A percentile compares a stretch with the other conserved stretches of the same genome.
Conservation (phyloP, 2,888 invertebrate species). For the Molanna angustata region DNA sequence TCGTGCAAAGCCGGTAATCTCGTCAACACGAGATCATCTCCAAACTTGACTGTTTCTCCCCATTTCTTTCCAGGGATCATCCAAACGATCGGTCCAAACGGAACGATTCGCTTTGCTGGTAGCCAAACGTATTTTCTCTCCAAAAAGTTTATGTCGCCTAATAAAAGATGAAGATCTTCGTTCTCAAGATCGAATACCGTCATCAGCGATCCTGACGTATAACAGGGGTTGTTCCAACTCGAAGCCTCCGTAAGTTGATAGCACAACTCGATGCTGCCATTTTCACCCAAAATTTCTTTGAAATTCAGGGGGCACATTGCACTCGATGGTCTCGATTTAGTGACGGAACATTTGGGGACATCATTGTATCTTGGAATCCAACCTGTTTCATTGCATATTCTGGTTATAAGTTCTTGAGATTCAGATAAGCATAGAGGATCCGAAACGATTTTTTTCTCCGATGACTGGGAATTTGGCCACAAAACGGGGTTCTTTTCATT, state of each 20-base stretch:
- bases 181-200: constrained; percentile 44
- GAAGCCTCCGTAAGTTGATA: constrained; percentile 41
- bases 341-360: constrained; percentile 40
- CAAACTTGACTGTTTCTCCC: constrained; percentile 36
- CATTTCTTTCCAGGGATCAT: constrained; percentile 47
- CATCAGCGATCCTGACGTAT: constrained; percentile 45
- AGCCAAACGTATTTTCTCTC: constrained; percentile 46
- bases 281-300: constrained; percentile 40
- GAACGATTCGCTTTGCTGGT: constrained; percentile 46
- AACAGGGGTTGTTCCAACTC: constrained; percentile 46
- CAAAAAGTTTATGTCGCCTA: constrained; percentile 35
- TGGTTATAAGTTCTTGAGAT: constrained; percentile 36
- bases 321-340: constrained; percentile 38
- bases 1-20: constrained; percentile 39
- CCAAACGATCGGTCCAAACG: constrained; percentile 49
- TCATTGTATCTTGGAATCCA: constrained; percentile 42
- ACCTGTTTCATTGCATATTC: constrained; percentile 38
- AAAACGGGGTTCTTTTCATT: constrained; percentile 40
- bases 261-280: constrained; percentile 40
- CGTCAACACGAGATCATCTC: constrained; percentile 30
- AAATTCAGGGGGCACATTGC: constrained; percentile 44
- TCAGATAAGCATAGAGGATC: constrained; percentile 43
- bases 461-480: constrained; percentile 40
- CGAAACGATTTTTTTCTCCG: constrained; percentile 40
- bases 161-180: constrained; percentile 39